Evolutionary conservation across 1,140 invertebrate species (phyloP), one percentile per base, ranked within the genome.

Genomic region (Ostrea denselamellosa): DNA sequence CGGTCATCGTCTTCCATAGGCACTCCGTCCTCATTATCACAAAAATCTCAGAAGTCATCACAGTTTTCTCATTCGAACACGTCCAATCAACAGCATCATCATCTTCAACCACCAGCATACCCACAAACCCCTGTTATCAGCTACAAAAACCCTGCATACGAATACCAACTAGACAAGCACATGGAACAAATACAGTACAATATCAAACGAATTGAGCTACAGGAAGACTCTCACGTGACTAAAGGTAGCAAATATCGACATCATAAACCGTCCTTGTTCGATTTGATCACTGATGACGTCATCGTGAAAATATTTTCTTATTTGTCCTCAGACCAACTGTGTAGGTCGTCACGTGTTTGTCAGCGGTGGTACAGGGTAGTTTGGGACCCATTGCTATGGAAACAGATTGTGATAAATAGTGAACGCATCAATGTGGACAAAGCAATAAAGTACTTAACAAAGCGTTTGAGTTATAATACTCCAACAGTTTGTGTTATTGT

Each of bases 321-420:
- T 95, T 95, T 98, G n/a, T 95, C 96, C 90, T 97, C 97, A 77
- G 96, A 96, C 86, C 97, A 98, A 88, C 94, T 98, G 54, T 97
- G 97, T 91, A 96, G 96, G 25, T 96, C 97, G 93, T 97, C 97
- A 0, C 96, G 97, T 14, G 98, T 98, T 0, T 98, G 97, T 92
- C 95, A 97, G 44, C 92, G 95, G 58, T 98, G 98, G 95, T 97
- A 97, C 93, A 95, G 96, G 71, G 96, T 98, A 28, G 97, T 97
- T 19, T 98, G 97, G 97, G 96, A 97, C 97, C 8, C 7, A 22
- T 94, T 95, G 2, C 95, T 98, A 0, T 98, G 97, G 97, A 96
- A 96, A 86, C 96, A 95, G 28, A 96, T 97, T 65, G 95, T 95
- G 7, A 94, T 97, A 53, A 95, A 96, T 58, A 96, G 96, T 56